Base-by-base conservation (phyloP, 2,888 invertebrate species). In the Mimumesa dahlbomi region DNA sequence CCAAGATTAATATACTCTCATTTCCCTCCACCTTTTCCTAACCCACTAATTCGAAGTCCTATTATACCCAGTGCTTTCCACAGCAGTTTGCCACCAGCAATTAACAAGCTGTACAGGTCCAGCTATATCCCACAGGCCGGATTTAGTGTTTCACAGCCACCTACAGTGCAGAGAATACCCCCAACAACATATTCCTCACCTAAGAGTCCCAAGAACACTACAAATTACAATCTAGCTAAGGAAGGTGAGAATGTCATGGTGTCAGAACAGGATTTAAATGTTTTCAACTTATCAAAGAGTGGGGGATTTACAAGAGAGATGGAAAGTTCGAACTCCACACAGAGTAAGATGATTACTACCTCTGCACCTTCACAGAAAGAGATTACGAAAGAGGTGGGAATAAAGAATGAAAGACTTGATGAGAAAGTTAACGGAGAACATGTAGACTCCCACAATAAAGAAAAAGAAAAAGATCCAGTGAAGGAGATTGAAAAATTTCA, bases 1-100 rank as follows among this genome's bases (percentile, higher is more conserved):
- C 89, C 89, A 0, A 75, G 88, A 2, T 64, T 88, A 21, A 87
- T 89, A 19, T 88, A 87, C 34, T 82, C 88, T 0, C 86, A 85
- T 13, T 88, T 87, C 25, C 85, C 86, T 1, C 83, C 87, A 0
- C 83, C 85, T 0, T 85, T 85, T 61, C 83, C 86, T 3, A 88
- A 87, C 74, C 86, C 88, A 0, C 64, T 89, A 19, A 88, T 89
- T 61, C 79, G 88, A 66, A 82, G 87, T 2, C 86, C 88, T 4
- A 84, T 88, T 43, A 86, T 87, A 46, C 82, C 85, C 61, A 88
- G 89, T 85, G 89, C 89, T 86, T 89, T 87, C 73, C 89, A 89
- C 67, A 89, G 85, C 73, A 88, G 88, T 57, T 73, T 89, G 46
- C 89, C 89, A 14, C 88, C 88, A 0, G 84, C 88, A n/a, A 86